Evolutionary conservation across 2,888 invertebrate species (phyloP).

Genomic region (Lissocephala sabroskyi): DNA sequence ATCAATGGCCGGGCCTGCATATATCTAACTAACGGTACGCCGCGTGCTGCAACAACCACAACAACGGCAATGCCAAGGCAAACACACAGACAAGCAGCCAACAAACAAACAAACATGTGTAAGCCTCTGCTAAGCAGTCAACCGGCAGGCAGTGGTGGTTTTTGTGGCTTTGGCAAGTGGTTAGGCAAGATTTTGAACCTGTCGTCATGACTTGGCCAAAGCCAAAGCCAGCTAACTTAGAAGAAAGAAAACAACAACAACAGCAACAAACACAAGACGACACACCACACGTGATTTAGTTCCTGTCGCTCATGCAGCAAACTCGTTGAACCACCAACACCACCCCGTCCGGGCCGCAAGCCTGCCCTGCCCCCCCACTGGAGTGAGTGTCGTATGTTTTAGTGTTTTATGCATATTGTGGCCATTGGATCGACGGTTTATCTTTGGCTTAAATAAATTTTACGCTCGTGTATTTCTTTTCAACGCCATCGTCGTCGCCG

Average conservation of each 20-base stretch:
- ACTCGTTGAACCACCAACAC: slow-evolving; percentile 41
- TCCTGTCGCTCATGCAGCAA: slow-evolving; percentile 56
- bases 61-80: slow-evolving; percentile 5
- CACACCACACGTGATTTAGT: slow-evolving; percentile 54
- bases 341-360: background rate
- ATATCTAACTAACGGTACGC: slow-evolving; percentile 27
- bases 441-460: slow-evolving; percentile 63
- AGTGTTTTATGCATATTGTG: slow-evolving; percentile 51
- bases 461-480: slow-evolving; percentile 60
- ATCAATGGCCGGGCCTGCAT: slow-evolving; percentile 17
- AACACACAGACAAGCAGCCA: slow-evolving; percentile 15
- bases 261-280: slow-evolving; percentile 24
- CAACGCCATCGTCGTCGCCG: slow-evolving; percentile 41
- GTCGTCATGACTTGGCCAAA: slow-evolving; percentile 65
- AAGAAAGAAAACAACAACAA: slow-evolving; percentile 9
- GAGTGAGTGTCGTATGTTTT: slow-evolving; percentile 24
- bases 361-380: too few species aligned
- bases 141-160: slow-evolving; percentile 13
- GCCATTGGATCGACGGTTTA: slow-evolving; percentile 41
- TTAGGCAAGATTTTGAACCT: slow-evolving; percentile 60
- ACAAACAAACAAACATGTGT: slow-evolving; percentile 58
- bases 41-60: slow-evolving; percentile 16
- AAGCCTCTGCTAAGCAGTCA: slow-evolving; percentile 59
- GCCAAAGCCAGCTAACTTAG: slow-evolving; percentile 27
- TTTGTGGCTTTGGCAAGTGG: slow-evolving; percentile 43